Conservation (phyloP, 2,888 invertebrate genomes). For the Drosophila longiperda region DNA sequence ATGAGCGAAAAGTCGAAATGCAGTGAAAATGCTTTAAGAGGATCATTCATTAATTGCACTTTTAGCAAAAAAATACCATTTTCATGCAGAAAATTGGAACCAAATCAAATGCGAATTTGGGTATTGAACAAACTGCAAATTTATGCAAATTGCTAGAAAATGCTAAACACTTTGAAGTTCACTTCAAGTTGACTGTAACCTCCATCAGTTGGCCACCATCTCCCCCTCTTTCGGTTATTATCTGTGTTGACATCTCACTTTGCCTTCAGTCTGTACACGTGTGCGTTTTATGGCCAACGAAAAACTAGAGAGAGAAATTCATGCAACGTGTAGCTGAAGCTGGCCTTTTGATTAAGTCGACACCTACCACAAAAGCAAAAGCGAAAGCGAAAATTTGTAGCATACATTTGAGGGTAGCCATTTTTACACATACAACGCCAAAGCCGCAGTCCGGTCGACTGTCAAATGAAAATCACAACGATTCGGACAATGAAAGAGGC, state of each 20-base stretch:
- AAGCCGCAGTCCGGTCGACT: conserved; percentile 30
- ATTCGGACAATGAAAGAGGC: conserved; percentile 37
- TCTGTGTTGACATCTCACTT: conserved; percentile 16
- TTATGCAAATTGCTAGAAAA: conserved; percentile 60
- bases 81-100: conserved; percentile 1
- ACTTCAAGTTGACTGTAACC: conserved; percentile 16
- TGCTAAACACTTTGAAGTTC: conserved; percentile 48
- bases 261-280: conserved; percentile 53
- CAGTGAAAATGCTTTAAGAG: conserved; percentile 25
- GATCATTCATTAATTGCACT: conserved; percentile 55
- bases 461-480: conserved; percentile 56
- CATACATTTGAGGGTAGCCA: conserved; percentile 39
- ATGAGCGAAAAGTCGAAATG: conserved; percentile 19
- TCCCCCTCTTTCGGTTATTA: conserved; percentile 3
- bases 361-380: conserved; percentile 13
- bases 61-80: conserved; percentile 18
- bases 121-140: conserved; percentile 44
- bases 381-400: conserved; percentile 22
- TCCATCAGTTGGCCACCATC: background rate
- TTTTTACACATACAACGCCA: conserved; percentile 40
- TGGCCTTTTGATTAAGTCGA: conserved; percentile 63
- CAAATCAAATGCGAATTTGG: conserved; percentile 21
- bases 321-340: conserved; percentile 44
- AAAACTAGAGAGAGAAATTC: conserved; percentile 42
- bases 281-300: conserved; percentile 53